Percentiles rank a stretch among this genome's conserved stretches.
phyloP scores from a whole-genome alignment of 2,888 invertebrate species.

The Germaria angustata region DNA sequence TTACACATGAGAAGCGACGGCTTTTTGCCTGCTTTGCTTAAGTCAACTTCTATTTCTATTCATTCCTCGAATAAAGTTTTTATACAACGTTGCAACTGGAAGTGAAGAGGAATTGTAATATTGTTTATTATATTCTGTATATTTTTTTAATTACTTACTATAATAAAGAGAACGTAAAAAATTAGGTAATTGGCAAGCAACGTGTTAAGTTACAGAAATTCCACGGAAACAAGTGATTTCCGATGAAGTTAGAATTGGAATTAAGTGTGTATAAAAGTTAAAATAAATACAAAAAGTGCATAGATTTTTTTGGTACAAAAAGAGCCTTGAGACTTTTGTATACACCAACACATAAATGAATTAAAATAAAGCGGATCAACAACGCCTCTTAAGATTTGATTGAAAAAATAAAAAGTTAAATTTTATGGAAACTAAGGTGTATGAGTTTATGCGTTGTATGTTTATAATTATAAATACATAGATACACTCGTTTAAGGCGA shows the following conservation, averaged over 20 bases:
- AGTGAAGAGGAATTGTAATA: slow-evolving; percentile 39
- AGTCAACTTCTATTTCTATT: slow-evolving; percentile 20
- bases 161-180: slow-evolving; percentile 19
- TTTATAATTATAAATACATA: neutral
- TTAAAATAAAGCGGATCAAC: slow-evolving; percentile 66
- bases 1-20: neutral
- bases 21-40: neutral
- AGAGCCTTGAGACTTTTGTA: slow-evolving; percentile 60
- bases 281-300: slow-evolving; percentile 48
- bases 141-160: slow-evolving; percentile 31
- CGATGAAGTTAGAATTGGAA: neutral
- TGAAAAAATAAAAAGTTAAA: slow-evolving; percentile 10
- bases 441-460: slow-evolving; percentile 49
- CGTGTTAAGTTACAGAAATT: slow-evolving; percentile 15
- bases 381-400: slow-evolving; percentile 68
- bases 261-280: neutral
- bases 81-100: slow-evolving; percentile 56
- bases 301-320: slow-evolving; percentile 36
- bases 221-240: neutral
- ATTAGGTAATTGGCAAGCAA: slow-evolving; percentile 50
- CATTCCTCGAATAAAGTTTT: slow-evolving; percentile 47
- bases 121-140: slow-evolving; percentile 30
- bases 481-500: neutral
- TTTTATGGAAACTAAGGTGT: slow-evolving; percentile 51
- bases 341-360: slow-evolving; percentile 63